Evolutionary conservation across 2,113 vertebrate species (phyloP).

Genomic region (Prinia subflava): DNA sequence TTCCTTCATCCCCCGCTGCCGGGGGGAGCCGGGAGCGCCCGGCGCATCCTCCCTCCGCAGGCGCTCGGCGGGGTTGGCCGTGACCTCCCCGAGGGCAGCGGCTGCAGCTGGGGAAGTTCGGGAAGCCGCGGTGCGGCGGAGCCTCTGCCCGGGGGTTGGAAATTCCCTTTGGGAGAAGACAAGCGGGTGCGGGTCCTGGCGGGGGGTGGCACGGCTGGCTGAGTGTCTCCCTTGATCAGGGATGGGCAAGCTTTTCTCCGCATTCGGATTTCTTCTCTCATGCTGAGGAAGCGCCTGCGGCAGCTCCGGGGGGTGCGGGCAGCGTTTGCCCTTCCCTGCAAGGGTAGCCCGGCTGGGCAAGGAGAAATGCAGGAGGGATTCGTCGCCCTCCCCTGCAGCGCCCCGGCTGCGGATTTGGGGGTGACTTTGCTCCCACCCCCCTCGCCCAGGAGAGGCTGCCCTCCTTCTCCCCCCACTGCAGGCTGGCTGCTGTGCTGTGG

Average conservation of each 20-base stretch:
- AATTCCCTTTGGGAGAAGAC: background rate
- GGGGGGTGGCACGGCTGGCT: background rate
- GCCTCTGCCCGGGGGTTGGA: background rate
- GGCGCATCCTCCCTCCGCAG: constrained; percentile 2
- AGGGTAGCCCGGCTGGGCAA: background rate
- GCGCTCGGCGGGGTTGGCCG: background rate
- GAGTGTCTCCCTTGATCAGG: background rate
- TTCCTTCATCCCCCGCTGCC: background rate
- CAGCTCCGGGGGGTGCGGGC: background rate
- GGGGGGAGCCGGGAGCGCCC: background rate
- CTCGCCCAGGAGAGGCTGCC: background rate
- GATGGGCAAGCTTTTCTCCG: background rate
- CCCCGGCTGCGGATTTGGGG: background rate
- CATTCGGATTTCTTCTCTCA: background rate
- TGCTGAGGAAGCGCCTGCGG: background rate
- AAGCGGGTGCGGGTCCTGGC: background rate
- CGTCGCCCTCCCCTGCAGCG: background rate
- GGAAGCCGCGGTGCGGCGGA: background rate
- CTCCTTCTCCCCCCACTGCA: background rate
- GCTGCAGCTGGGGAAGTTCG: background rate
- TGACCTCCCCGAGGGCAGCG: constrained; percentile 27
- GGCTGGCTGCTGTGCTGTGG: background rate
- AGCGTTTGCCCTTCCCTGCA: constrained; percentile 23
- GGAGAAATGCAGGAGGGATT: background rate
- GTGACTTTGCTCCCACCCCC: background rate